Evolutionary conservation across 2,113 vertebrate species (phyloP).

Genomic region (Phoenicopterus ruber): DNA sequence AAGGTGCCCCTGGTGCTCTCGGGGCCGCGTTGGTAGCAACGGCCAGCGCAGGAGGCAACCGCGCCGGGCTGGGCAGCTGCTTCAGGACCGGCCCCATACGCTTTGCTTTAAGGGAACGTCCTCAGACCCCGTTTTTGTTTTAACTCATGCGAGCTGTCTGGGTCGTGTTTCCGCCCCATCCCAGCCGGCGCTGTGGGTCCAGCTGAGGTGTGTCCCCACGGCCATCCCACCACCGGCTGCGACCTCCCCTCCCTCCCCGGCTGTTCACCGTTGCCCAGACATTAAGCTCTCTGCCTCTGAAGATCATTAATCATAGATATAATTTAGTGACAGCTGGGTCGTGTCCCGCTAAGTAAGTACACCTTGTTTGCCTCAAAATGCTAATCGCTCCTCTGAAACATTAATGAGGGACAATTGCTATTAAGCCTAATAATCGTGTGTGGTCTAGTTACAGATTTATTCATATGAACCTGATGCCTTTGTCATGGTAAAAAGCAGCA

Average conservation of each 20-base stretch:
- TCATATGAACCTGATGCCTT: constrained; percentile 42
- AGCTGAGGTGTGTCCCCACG: fast-evolving
- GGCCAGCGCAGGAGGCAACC: background rate
- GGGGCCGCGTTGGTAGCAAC: fast-evolving
- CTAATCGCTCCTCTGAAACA: constrained; percentile 88
- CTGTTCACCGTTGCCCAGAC: constrained; percentile 68
- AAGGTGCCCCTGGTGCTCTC: background rate
- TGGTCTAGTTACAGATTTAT: constrained; percentile 69
- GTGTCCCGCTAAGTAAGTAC: constrained; percentile 91
- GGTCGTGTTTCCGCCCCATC: background rate
- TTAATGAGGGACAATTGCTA: constrained; percentile 86
- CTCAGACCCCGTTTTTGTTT: background rate
- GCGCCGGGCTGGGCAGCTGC: background rate
- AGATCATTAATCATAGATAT: constrained; percentile 99
- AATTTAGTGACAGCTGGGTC: constrained; percentile 98
- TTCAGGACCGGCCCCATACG: fast-evolving
- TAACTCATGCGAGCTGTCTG: background rate
- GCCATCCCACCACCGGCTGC: background rate
- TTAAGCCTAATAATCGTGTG: constrained; percentile 66
- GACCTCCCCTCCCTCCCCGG: constrained; percentile 27
- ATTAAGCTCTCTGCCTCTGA: constrained; percentile 82
- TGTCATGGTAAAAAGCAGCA: constrained; percentile 13
- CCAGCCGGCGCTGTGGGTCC: fast-evolving
- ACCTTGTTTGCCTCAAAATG: constrained; percentile 98
- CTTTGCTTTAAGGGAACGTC: background rate